Evolutionary conservation across 2,113 vertebrate species (phyloP), one percentile per base, ranked within the genome.

Genomic region (Piaya cayana): DNA sequence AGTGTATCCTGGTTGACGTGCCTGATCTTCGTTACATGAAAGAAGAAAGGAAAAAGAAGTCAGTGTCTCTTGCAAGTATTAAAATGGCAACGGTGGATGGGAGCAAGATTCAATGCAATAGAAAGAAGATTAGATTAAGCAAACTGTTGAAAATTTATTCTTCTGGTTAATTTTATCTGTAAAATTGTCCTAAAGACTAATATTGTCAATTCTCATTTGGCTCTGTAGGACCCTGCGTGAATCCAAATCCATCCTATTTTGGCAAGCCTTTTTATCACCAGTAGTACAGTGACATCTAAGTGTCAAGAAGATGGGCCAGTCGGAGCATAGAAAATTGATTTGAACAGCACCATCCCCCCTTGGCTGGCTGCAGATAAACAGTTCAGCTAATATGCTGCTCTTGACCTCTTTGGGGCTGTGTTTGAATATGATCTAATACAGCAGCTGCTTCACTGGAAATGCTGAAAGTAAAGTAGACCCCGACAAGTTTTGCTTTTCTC

Each of bases 281-380:
- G 86, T 84, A 69, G 63, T 86, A 95, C 91, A 89, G 90, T 95
- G 94, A 94, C 95, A 96, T 95, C 91, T 96, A 93, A 96, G 95
- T 92, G 90, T 96, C 95, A 94, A 77, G 97, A 95, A 96, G 97
- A 95, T 55, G 92, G 93, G 93, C 92, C 96, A 97, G 95, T 97
- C 42, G 6, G 90, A 94, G 94, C 92, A 96, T 82, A 89, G 93
- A 95, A 96, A 96, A 97, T 97, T 94, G 93, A 96, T 96, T 93
- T 92, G 92, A 94, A 82, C 92, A 91, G 75, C 79, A 85, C 88
- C 91, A 95, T 93, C 92, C 95, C 80, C 92, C 88, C 74, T 81
- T 82, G 82, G 82, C 88, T 86, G 90, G 79, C 90, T 90, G 29
- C 74, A 94, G 81, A 93, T 94, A 89, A 95, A 96, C 96, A 90